A percentile compares a stretch with the other conserved stretches of the same genome.
phyloP scores from a whole-genome alignment of 1,140 invertebrate species.

The Liolophura sinensis region DNA sequence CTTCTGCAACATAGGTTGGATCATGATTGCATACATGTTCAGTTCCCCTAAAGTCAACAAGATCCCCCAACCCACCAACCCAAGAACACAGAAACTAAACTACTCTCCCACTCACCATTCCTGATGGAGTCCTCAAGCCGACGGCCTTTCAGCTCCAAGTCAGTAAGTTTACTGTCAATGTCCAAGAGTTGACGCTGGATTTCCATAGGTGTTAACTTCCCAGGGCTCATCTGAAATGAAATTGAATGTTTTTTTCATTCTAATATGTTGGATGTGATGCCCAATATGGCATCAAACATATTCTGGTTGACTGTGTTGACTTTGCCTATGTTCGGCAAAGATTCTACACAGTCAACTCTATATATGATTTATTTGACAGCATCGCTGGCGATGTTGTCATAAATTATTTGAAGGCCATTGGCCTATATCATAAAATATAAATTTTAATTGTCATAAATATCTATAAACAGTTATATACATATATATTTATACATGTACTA shows the following conservation, averaged over 20 bases:
- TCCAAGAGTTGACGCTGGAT: constrained; percentile 75
- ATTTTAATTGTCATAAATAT: too few species aligned
- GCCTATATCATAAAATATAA: too few species aligned
- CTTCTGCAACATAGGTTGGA: not conserved
- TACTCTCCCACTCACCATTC: constrained; percentile 71
- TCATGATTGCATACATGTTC: not conserved
- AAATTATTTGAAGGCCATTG: too few species aligned
- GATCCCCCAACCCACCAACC: not conserved
- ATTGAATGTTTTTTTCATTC: not conserved
- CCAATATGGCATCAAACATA: too few species aligned
- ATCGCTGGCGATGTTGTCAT: too few species aligned
- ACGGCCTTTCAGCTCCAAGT: constrained; percentile 86
- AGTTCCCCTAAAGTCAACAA: not conserved
- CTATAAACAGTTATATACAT: too few species aligned
- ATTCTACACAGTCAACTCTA: too few species aligned
- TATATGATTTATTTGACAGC: too few species aligned
- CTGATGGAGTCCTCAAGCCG: constrained; percentile 84
- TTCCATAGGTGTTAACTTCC: constrained; percentile 63
- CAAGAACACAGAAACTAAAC: constrained; percentile 61
- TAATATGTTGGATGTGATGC: too few species aligned
- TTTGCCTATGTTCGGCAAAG: too few species aligned
- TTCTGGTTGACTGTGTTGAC: too few species aligned
- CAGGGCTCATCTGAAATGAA: constrained; percentile 16
- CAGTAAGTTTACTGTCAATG: constrained; percentile 84
- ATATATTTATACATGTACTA: too few species aligned